phyloP scores from a whole-genome alignment of 2,797 vertebrate genomes.

The Hypotaenidia okinawae region DNA sequence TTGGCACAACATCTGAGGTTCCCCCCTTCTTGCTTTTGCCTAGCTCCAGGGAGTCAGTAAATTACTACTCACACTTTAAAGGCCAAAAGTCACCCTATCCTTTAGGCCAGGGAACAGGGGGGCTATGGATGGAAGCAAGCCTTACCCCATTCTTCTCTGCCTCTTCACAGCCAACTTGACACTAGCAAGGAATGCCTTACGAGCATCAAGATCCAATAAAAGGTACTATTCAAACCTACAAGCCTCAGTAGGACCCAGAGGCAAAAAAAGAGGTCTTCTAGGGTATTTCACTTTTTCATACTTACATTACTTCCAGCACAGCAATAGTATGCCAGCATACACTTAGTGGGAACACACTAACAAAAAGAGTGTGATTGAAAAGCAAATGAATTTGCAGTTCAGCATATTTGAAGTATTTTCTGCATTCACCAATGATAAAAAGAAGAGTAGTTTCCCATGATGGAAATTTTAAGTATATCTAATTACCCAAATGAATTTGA shows the following conservation, averaged over 20 bases:
- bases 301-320: not conserved
- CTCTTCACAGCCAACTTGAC: not conserved
- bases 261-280: not conserved
- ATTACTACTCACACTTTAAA: conserved; percentile 13
- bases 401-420: not conserved
- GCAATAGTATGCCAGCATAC: not conserved
- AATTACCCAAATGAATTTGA: not conserved
- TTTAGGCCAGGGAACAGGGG: not conserved
- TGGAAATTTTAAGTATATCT: conserved; percentile 29
- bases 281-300: not conserved
- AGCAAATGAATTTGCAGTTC: not conserved
- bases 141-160: not conserved
- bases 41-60: not conserved
- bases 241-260: not conserved
- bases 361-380: not conserved
- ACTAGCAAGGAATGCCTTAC: not conserved
- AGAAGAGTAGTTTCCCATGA: not conserved
- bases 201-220: not conserved
- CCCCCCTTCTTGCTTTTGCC: not conserved
- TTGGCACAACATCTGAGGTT: not conserved
- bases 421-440: not conserved
- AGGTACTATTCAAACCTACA: not conserved
- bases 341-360: not conserved
- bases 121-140: not conserved
- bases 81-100: not conserved